These are phyloP conservation scores for Cyprinus carpio DNA, from an alignment of 2,113 vertebrate species.

Conservation along the genomic window DNA sequence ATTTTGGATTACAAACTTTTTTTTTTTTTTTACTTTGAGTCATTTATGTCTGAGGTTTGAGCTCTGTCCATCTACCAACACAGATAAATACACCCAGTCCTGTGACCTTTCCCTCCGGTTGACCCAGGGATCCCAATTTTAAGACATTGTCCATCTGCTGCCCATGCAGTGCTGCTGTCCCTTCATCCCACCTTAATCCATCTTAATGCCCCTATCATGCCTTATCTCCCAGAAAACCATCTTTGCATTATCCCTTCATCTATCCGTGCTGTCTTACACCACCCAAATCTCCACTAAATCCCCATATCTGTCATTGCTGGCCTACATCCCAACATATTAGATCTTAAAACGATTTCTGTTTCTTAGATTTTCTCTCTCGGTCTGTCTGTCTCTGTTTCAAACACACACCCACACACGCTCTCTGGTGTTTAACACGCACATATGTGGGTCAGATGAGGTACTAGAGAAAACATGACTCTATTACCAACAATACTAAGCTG, in stretches of 20 bases:
- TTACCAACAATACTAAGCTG: background rate
- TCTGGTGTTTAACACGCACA: conserved; percentile 31
- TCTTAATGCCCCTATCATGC: conserved; percentile 22
- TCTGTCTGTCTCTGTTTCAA: conserved; percentile 16
- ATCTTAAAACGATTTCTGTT: conserved; percentile 2
- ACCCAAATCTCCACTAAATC: conserved; percentile 28
- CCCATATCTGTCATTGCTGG: conserved; percentile 40
- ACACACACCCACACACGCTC: background rate
- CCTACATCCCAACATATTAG: conserved; percentile 36
- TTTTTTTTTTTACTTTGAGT: background rate
- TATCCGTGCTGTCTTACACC: conserved; percentile 23
- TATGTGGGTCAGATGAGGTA: conserved; percentile 12
- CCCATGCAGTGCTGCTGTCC: conserved; percentile 9
- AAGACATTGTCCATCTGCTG: conserved; percentile 32
- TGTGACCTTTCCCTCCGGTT: conserved; percentile 17
- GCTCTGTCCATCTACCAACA: background rate
- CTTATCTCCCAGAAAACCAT: conserved; percentile 43
- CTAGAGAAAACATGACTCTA: background rate
- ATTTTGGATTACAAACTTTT: background rate
- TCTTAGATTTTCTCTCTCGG: background rate
- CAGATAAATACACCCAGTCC: background rate
- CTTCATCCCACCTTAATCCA: conserved; percentile 26
- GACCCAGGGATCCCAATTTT: conserved; percentile 12
- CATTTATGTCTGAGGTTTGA: background rate
- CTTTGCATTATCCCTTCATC: conserved; percentile 55